A percentile compares a stretch with the other conserved stretches of the same genome.
Conservation (phyloP, 2,888 invertebrate species). For the Monopis laevigella region DNA sequence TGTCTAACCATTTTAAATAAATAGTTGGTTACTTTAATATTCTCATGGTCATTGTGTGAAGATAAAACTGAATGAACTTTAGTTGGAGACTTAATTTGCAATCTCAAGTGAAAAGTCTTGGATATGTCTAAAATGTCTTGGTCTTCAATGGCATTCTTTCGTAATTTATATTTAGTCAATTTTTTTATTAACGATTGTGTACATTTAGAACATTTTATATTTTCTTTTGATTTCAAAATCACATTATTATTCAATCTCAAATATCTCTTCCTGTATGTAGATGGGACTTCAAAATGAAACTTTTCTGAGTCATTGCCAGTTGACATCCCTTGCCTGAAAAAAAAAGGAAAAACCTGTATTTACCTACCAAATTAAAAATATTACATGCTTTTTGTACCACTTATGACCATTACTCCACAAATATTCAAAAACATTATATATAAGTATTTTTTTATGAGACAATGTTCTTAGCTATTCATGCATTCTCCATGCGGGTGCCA, state of each 20-base stretch:
- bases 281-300: slow-evolving; percentile 2
- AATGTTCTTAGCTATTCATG: too few relatives aligned
- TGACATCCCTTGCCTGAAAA: slow-evolving; percentile 51
- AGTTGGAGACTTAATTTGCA: slow-evolving; percentile 41
- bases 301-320: slow-evolving; percentile 19
- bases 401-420: too few relatives aligned
- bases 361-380: too few relatives aligned
- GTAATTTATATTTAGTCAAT: slow-evolving; percentile 48
- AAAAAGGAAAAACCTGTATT: too few relatives aligned
- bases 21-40: background rate
- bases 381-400: too few relatives aligned
- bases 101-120: slow-evolving; percentile 31
- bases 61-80: slow-evolving; percentile 15
- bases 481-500: too few relatives aligned
- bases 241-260: slow-evolving; percentile 4
- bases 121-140: slow-evolving; percentile 52
- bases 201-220: slow-evolving; percentile 35
- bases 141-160: slow-evolving; percentile 51
- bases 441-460: too few relatives aligned
- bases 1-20: slow-evolving; percentile 10
- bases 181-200: slow-evolving; percentile 39
- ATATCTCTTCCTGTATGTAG: slow-evolving; percentile 2
- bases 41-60: background rate
- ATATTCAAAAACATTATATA: too few relatives aligned
- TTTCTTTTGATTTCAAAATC: slow-evolving; percentile 28